phyloP scores from a whole-genome alignment of 1,140 invertebrate species.

The Oscheius sp. region DNA sequence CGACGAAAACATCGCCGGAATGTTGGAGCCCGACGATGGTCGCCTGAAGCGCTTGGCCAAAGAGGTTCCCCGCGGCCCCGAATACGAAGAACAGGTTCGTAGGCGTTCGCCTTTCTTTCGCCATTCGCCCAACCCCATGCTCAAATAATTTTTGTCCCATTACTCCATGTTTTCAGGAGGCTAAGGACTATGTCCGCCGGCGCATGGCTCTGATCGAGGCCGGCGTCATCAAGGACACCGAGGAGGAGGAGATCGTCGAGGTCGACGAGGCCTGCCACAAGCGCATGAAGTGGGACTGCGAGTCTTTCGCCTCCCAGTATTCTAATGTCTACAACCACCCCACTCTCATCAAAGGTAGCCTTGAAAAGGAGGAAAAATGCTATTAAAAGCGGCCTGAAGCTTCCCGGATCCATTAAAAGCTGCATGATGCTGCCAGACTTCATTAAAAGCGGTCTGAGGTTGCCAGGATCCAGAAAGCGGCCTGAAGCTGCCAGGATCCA shows the following conservation, averaged over 20 bases:
- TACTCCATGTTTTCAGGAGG: constrained; percentile 11
- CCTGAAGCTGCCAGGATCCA: too few species aligned
- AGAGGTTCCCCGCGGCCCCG: constrained; percentile 10
- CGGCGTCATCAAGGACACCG: constrained; percentile 32
- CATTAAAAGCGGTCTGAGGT: too few species aligned
- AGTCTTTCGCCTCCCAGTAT: constrained; percentile 71
- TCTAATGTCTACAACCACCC: constrained; percentile 56
- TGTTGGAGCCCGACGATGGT: constrained; percentile 21
- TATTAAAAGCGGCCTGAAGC: too few species aligned
- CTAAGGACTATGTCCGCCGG: constrained; percentile 26
- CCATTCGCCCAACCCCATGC: too few species aligned
- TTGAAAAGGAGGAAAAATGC: too few species aligned
- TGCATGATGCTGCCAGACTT: too few species aligned
- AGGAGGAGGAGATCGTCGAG: constrained; percentile 32
- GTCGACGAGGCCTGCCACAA: constrained; percentile 43
- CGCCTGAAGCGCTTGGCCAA: constrained; percentile 22
- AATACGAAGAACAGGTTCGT: constrained; percentile 30
- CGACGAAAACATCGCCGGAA: constrained; percentile 27
- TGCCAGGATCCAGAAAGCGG: too few species aligned
- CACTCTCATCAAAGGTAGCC: constrained; percentile 72
- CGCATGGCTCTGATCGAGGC: constrained; percentile 26
- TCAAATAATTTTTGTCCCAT: too few species aligned
- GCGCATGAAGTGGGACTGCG: constrained; percentile 79
- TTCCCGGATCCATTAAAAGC: too few species aligned
- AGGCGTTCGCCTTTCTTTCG: too few species aligned